Evolutionary conservation across 1,140 invertebrate genomes (phyloP).

Genomic region (Aphelenchoides besseyi): DNA sequence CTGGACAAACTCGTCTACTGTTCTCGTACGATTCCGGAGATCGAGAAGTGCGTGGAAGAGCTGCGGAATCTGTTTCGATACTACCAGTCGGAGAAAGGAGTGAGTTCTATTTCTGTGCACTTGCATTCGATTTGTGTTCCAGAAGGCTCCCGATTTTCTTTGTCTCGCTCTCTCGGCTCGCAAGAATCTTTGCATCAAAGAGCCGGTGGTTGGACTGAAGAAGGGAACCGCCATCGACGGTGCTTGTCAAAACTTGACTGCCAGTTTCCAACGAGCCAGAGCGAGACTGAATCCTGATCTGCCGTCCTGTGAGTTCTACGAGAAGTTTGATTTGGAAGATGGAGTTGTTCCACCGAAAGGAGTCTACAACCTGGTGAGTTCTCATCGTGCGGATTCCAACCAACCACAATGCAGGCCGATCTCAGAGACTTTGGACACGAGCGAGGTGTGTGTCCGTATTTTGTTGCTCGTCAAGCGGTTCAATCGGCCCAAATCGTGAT

Average conservation of each 20-base stretch:
- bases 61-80: conserved; percentile 84
- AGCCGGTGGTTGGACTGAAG: conserved; percentile 71
- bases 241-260: conserved; percentile 89
- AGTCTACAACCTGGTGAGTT: conserved; percentile 77
- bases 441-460: conserved; percentile 94
- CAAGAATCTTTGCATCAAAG: conserved; percentile 97
- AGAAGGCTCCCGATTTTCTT: conserved; percentile 66
- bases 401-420: conserved; percentile 71
- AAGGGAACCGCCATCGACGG: conserved; percentile 95
- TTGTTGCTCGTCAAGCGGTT: conserved; percentile 70
- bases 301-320: conserved; percentile 83
- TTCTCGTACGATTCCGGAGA: conserved; percentile 94
- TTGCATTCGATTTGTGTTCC: conserved; percentile 19
- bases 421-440: conserved; percentile 83
- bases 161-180: conserved; percentile 88
- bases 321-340: conserved; percentile 82
- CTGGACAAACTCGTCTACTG: conserved; percentile 96
- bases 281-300: conserved; percentile 66
- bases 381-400: conserved; percentile 18
- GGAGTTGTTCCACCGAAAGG: conserved; percentile 76
- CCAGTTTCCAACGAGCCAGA: conserved; percentile 81
- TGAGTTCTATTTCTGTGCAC: conserved; percentile 40
- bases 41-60: conserved; percentile 87
- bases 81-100: conserved; percentile 75
- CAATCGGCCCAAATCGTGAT: conserved; percentile 82